phyloP scores from a whole-genome alignment of 2,797 vertebrate genomes.

The Myotis myotis region DNA sequence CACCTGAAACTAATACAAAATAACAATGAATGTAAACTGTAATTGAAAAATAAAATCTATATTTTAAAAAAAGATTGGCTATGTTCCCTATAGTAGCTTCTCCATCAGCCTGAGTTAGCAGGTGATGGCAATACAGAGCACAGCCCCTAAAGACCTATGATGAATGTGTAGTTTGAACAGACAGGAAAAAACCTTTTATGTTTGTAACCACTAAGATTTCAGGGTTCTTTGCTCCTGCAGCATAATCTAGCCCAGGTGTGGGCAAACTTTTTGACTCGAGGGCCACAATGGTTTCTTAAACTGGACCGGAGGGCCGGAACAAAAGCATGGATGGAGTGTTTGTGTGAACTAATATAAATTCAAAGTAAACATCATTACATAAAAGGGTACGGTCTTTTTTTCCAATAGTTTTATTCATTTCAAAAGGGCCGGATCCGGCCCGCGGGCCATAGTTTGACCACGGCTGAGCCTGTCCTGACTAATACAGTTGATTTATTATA shows the following conservation, averaged over 20 bases:
- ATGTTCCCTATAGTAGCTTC: background rate
- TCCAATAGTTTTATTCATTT: too few species aligned
- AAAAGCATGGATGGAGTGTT: too few species aligned
- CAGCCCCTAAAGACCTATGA: background rate
- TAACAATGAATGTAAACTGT: background rate
- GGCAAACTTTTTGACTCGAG: too few species aligned
- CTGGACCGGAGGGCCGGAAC: too few species aligned
- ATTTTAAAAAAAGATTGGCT: background rate
- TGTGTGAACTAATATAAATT: too few species aligned
- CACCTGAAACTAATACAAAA: background rate
- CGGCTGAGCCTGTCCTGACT: background rate
- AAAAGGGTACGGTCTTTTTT: too few species aligned
- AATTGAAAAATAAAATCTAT: background rate
- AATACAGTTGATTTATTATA: constrained; percentile 4
- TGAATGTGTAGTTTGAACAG: background rate
- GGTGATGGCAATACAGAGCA: background rate
- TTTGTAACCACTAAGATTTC: constrained; percentile 6
- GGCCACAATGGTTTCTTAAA: too few species aligned
- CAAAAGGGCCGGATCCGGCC: too few species aligned
- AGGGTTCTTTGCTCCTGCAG: background rate
- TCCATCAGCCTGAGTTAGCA: background rate
- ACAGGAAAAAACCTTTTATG: background rate
- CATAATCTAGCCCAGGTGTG: background rate
- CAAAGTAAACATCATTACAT: too few species aligned
- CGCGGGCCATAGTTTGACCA: too few species aligned